Evolutionary conservation across 2,888 invertebrate genomes (phyloP).

Genomic region (Platerodrilus igneus): DNA sequence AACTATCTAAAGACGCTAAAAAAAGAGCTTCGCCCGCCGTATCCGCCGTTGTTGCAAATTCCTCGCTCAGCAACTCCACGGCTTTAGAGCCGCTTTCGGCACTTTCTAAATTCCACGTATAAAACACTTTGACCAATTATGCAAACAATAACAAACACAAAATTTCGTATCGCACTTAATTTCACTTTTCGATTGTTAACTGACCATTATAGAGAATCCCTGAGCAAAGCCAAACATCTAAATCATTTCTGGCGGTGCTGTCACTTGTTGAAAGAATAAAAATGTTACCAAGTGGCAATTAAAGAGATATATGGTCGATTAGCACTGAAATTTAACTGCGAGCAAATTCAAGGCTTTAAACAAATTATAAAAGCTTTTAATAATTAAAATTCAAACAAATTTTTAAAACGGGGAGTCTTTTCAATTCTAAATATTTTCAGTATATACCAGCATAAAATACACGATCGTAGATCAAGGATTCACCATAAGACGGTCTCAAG

Average conservation of each 20-base stretch:
- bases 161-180: too few relatives aligned
- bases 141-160: conserved; percentile 2
- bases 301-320: conserved; percentile 24
- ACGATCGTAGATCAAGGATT: too few relatives aligned
- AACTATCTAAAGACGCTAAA: conserved; percentile 37
- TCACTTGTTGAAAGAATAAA: conserved; percentile 17
- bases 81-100: conserved; percentile 37
- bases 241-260: conserved; percentile 13
- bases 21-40: conserved; percentile 31
- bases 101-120: conserved; percentile 39
- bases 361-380: too few relatives aligned
- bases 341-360: too few relatives aligned
- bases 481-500: too few relatives aligned
- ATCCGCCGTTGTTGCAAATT: conserved; percentile 34
- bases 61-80: conserved; percentile 40
- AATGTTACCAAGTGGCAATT: conserved; percentile 21
- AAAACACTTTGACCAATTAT: conserved; percentile 37
- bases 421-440: too few relatives aligned
- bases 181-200: too few relatives aligned
- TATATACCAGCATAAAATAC: too few relatives aligned
- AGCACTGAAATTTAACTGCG: conserved; percentile 19
- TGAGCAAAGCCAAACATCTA: too few relatives aligned
- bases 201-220: too few relatives aligned
- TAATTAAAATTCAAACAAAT: too few relatives aligned
- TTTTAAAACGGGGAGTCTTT: too few relatives aligned